Percentiles rank a stretch among this genome's conserved stretches.
These are phyloP conservation scores for Coenonympha glycerion DNA, from an alignment of 2,888 invertebrate genomes.

Conservation along the genomic window DNA sequence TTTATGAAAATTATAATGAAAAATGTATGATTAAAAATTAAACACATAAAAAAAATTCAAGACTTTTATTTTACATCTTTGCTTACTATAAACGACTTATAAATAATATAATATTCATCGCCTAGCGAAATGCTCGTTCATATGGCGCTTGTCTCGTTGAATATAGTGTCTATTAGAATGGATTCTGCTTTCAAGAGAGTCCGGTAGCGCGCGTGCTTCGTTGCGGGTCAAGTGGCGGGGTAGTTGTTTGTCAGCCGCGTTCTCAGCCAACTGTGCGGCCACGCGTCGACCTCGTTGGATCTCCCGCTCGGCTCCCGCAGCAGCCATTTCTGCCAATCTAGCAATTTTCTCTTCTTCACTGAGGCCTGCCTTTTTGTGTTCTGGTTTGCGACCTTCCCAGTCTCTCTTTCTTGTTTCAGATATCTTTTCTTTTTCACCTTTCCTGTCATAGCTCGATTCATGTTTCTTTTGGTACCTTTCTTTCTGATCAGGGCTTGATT, in stretches of 20 bases:
- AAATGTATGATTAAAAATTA: slow-evolving; percentile 10
- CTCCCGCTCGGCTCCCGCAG: slow-evolving; percentile 84
- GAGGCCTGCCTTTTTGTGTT: slow-evolving; percentile 31
- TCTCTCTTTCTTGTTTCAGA: neutral
- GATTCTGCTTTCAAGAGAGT: slow-evolving; percentile 87
- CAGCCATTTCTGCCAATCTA: slow-evolving; percentile 84
- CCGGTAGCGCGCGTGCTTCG: slow-evolving; percentile 75
- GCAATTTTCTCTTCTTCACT: slow-evolving; percentile 76
- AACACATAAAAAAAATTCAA: neutral
- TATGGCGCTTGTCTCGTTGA: slow-evolving; percentile 85
- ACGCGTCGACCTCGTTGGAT: slow-evolving; percentile 79
- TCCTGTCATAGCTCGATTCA: neutral
- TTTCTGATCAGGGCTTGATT: neutral
- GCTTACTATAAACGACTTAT: neutral
- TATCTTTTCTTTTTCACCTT: slow-evolving; percentile 25
- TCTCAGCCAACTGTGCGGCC: slow-evolving; percentile 78
- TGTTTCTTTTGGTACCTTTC: neutral
- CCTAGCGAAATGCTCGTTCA: slow-evolving; percentile 89
- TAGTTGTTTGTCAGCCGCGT: slow-evolving; percentile 54
- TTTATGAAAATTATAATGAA: neutral
- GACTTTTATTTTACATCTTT: neutral
- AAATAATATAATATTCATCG: slow-evolving; percentile 50
- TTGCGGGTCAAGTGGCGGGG: slow-evolving; percentile 76
- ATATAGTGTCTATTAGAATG: slow-evolving; percentile 93
- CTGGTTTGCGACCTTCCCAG: slow-evolving; percentile 30